These are phyloP conservation scores for Chrysolina oricalcia DNA, from an alignment of 2,888 invertebrate genomes.

Conservation along the genomic window DNA sequence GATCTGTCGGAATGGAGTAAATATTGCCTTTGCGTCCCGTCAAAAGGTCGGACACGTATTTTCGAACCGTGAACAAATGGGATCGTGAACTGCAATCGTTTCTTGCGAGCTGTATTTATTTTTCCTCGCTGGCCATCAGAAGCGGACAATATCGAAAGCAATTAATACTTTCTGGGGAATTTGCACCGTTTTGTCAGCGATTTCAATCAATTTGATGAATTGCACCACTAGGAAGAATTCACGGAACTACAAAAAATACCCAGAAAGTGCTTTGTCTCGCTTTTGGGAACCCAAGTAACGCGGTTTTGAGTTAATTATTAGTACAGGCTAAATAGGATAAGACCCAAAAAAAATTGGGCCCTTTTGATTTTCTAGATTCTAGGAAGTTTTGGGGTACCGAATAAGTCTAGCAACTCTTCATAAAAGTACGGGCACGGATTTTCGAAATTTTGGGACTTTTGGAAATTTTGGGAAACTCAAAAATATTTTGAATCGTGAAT, in stretches of 20 bases:
- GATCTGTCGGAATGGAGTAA: neutral
- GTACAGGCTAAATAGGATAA: too few species aligned
- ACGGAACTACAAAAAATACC: neutral
- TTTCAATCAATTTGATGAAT: neutral
- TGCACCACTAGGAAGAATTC: neutral
- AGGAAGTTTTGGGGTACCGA: too few species aligned
- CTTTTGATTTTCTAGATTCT: too few species aligned
- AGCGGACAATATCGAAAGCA: neutral
- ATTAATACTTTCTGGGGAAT: neutral
- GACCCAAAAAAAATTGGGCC: too few species aligned
- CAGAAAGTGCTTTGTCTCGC: neutral
- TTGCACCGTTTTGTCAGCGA: neutral
- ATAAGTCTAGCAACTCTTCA: too few species aligned
- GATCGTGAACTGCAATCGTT: neutral
- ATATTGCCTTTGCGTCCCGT: neutral
- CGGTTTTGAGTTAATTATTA: too few species aligned
- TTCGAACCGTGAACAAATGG: neutral
- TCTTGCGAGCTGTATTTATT: neutral
- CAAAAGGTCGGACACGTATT: neutral
- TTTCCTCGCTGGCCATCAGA: neutral
- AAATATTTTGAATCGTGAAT: too few species aligned
- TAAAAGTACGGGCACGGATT: too few species aligned
- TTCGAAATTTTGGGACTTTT: too few species aligned
- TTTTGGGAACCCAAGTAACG: too few species aligned
- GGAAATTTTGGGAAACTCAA: too few species aligned